Conservation (phyloP, 2,113 vertebrate genomes). For the Herpailurus yagouaroundi region DNA sequence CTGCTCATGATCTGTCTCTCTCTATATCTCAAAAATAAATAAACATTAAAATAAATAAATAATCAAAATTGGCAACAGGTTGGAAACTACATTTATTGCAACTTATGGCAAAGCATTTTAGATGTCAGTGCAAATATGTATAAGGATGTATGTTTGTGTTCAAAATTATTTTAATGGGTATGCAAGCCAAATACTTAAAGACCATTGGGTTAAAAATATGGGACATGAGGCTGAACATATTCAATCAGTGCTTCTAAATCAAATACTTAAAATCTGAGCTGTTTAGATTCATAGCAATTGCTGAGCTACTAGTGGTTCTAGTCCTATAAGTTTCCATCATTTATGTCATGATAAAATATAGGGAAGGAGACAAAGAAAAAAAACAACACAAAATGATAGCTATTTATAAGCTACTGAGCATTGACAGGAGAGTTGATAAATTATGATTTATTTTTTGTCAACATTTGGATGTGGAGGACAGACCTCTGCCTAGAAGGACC, state of each 20-base stretch:
- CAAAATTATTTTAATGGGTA: background rate
- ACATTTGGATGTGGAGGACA: background rate
- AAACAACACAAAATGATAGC: background rate
- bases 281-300: background rate
- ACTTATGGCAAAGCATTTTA: background rate
- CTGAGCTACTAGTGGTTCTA: background rate
- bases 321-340: background rate
- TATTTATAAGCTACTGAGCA: background rate
- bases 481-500: background rate
- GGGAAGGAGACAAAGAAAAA: background rate
- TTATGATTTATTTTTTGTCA: background rate
- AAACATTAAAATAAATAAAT: too few species aligned
- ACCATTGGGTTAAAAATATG: background rate
- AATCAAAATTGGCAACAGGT: background rate
- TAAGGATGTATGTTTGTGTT: background rate
- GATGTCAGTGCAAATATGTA: background rate
- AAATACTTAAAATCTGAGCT: background rate
- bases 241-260: background rate
- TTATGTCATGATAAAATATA: background rate
- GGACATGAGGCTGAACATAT: background rate
- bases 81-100: background rate
- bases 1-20: too few species aligned
- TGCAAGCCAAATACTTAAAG: background rate
- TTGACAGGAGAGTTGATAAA: background rate
- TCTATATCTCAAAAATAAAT: too few species aligned